phyloP scores from a whole-genome alignment of 2,888 invertebrate species.

The Dusona sp. region DNA sequence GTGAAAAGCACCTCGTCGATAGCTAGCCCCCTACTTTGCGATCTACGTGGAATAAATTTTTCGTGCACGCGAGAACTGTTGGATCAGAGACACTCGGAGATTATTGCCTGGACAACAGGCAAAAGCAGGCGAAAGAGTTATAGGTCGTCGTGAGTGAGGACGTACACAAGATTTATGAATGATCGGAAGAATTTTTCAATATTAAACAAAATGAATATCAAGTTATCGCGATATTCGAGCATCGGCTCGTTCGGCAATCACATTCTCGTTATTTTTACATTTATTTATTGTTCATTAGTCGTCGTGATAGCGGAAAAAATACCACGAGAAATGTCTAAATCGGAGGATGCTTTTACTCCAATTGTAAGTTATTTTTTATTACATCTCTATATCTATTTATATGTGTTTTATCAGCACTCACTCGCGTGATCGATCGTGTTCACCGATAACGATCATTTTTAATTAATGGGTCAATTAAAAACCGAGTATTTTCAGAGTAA shows the following conservation, averaged over 20 bases:
- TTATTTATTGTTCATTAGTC: constrained; percentile 45
- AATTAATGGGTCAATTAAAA: neutral
- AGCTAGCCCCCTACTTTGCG: constrained; percentile 8
- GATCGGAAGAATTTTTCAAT: constrained; percentile 4
- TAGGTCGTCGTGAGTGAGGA: neutral
- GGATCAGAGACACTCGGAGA: neutral
- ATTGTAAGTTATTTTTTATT: neutral
- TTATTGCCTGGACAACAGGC: constrained; percentile 23
- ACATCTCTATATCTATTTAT: neutral
- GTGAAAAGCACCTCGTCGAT: neutral
- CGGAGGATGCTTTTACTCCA: constrained; percentile 47
- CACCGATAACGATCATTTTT: neutral
- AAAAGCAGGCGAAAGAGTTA: neutral
- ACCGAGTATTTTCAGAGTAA: constrained; percentile 69
- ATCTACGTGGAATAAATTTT: neutral
- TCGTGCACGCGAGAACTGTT: constrained; percentile 1
- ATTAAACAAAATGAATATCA: constrained; percentile 44
- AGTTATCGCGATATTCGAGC: constrained; percentile 16
- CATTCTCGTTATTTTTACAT: constrained; percentile 22
- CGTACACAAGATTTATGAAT: constrained; percentile 21
- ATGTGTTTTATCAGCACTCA: neutral
- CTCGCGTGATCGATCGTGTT: neutral
- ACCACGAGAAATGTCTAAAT: constrained; percentile 56
- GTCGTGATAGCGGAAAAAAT: constrained; percentile 47
- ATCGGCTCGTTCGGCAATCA: constrained; percentile 12